Evolutionary conservation across 2,888 invertebrate species (phyloP), one percentile per base, ranked within the genome.

Genomic region (Sesia apiformis): DNA sequence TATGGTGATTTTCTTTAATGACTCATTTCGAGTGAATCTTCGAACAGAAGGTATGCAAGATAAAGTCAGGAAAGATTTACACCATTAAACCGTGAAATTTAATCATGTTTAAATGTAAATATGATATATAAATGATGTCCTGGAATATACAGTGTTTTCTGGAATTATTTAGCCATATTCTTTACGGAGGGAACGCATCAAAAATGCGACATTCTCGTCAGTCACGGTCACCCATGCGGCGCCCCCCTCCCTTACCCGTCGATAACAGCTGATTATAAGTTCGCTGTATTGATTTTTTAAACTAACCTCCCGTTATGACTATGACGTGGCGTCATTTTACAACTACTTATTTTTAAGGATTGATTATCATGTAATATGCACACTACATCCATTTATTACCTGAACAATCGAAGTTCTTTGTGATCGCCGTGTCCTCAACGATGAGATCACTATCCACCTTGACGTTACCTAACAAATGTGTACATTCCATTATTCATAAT

Each of bases 401-500:
- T 91, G 92, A 90, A 89, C 92, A 92, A 81, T 86, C 84, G 81
- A 88, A 84, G 83, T 92, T 91, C 92, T 92, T 91, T 90, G 92
- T 90, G 85, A 86, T 85, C 75, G 81, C 78, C 67, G 76, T 80
- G 74, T 89, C 88, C 74, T 88, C 82, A 72, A 74, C 70, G 74
- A 83, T 81, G 74, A 86, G 79, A 76, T 86, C 83, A 71, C 76
- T 80, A 69, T 87, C 84, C 78, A 90, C 83, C 79, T 91, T 91
- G 77, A 93, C 91, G 88, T 92, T 91, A 84, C 92, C 91, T 81
- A 88, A 89, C 73, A 93, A 90, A 90, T 93, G 93, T 74, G 92
- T 90, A 84, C 93, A 93, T 90, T 93, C 93, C 93, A 93, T 93
- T 78, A 76, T 90, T 90, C 86, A 87, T 87, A 74, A 68, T 76